Percentiles rank a stretch among this genome's conserved stretches.
Evolutionary conservation across 2,888 invertebrate species (phyloP).

Genomic region (Agrenia bidenticulata): DNA sequence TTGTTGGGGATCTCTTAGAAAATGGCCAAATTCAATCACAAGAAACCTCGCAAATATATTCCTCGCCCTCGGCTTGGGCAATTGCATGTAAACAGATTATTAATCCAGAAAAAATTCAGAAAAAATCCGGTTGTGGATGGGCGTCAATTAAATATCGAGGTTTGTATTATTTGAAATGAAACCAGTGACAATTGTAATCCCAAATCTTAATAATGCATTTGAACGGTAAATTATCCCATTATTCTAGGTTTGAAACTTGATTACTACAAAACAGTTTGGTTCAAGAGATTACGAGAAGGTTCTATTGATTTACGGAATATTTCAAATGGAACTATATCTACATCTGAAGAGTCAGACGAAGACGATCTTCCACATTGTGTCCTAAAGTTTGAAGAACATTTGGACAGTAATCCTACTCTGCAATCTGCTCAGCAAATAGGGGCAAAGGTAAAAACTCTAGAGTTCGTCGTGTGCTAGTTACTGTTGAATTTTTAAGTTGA

Average conservation of each 20-base stretch:
- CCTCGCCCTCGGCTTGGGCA: conserved; percentile 90
- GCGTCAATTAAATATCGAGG: conserved; percentile 70
- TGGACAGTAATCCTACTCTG: conserved; percentile 47
- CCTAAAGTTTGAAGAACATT: conserved; percentile 52
- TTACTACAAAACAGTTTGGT: conserved; percentile 82
- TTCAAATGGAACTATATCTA: conserved; percentile 51
- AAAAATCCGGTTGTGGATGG: conserved; percentile 88
- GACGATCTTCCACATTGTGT: conserved; percentile 47
- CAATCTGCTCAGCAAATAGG: conserved; percentile 50
- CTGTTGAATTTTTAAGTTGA: conserved; percentile 9
- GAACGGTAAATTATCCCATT: not conserved
- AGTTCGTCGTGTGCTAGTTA: no score
- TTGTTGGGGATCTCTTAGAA: conserved; percentile 78
- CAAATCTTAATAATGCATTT: no score
- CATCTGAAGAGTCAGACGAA: conserved; percentile 45
- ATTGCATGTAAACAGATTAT: conserved; percentile 87
- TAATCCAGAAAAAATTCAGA: conserved; percentile 72
- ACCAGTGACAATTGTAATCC: not conserved
- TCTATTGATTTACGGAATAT: conserved; percentile 52
- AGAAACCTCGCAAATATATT: conserved; percentile 82
- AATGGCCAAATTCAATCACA: conserved; percentile 87
- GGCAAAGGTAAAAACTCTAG: conserved; percentile 43
- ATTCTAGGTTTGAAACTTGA: conserved; percentile 68
- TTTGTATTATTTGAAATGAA: conserved; percentile 35
- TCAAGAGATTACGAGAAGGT: conserved; percentile 61